Percentiles rank a stretch among this genome's conserved stretches.
phyloP scores from a whole-genome alignment of 2,797 vertebrate species.

The Botia almorhae region DNA sequence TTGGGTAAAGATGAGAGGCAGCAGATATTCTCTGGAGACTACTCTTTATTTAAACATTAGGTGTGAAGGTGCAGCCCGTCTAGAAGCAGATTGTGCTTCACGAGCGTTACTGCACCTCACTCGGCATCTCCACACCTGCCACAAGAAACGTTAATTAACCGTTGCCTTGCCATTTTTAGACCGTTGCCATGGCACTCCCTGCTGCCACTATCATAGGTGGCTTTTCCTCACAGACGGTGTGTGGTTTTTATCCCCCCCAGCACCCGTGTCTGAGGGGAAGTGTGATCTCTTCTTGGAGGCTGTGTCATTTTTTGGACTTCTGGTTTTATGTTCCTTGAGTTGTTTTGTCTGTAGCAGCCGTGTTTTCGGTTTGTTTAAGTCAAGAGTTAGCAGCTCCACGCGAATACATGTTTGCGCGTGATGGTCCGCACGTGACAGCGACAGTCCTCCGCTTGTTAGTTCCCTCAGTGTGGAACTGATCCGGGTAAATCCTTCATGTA shows the following conservation, averaged over 20 bases:
- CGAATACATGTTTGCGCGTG: not conserved
- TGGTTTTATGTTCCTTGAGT: not conserved
- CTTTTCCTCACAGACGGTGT: conserved; percentile 10
- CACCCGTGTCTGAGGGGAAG: not conserved
- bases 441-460: conserved; percentile 17
- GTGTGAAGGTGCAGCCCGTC: not conserved
- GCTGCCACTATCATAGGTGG: conserved; percentile 33
- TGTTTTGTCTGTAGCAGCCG: not conserved
- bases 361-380: conserved; percentile 7
- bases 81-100: not conserved
- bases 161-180: conserved; percentile 56
- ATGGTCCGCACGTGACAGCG: conserved; percentile 20
- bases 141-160: conserved; percentile 52
- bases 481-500: not conserved
- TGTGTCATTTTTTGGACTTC: not conserved
- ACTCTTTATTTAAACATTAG: not conserved
- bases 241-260: not conserved
- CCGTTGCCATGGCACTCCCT: conserved; percentile 51
- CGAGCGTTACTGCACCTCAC: conserved; percentile 9
- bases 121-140: conserved; percentile 44
- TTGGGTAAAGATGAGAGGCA: not conserved
- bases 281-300: conserved; percentile 15
- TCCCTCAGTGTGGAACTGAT: conserved; percentile 4
- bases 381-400: not conserved
- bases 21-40: not conserved